Evolutionary conservation across 2,888 invertebrate species (phyloP), one percentile per base, ranked within the genome.

Genomic region (Diachrysia chrysitis): DNA sequence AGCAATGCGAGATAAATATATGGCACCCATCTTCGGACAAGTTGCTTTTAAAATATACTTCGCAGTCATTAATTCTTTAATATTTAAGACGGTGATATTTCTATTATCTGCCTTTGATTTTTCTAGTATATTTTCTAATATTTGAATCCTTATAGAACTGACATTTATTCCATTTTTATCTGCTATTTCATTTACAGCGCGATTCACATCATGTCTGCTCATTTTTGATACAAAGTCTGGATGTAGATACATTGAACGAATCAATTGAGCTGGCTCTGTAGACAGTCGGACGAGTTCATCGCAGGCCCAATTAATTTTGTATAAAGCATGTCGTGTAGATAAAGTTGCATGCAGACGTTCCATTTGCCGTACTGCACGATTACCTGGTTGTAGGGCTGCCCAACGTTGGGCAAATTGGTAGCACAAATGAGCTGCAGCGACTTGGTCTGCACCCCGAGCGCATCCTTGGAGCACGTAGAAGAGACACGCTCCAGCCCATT

Each of bases 401-500:
- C 95, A 95, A 25, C 92, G 90, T 79, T 95, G 94, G n/a, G 95
- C 92, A 84, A 95, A 95, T 80, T 95, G 94, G 77, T 92, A 95
- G 78, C 95, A 95, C 29, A 95, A 85, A 65, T 95, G 93, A 42
- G 95, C 94, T 59, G 95, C 95, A 48, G 95, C 94, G 19, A 95
- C 95, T 89, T 95, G 95, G 83, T 95, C 95, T 29, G 95, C 95
- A 29, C 95, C 95, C 51, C 92, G 91, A n/a, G 92, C 89, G 80
- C 94, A 94, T 6, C 95, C 95, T 87, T 95, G 95, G 2, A 95
- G 85, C 29, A 95, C 95, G 76, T 95, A 95, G 78, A 95, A 95
- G 48, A 95, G 89, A 76, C 95, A 95, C 1, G 95, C 95, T 32
- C 94, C 95, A 21, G 95, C 95, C 95, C 95, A 95, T 87, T 95